Percentiles rank a stretch among this genome's conserved stretches.
These are phyloP conservation scores for Monopis laevigella DNA, from an alignment of 2,888 invertebrate species.

Conservation along the genomic window DNA sequence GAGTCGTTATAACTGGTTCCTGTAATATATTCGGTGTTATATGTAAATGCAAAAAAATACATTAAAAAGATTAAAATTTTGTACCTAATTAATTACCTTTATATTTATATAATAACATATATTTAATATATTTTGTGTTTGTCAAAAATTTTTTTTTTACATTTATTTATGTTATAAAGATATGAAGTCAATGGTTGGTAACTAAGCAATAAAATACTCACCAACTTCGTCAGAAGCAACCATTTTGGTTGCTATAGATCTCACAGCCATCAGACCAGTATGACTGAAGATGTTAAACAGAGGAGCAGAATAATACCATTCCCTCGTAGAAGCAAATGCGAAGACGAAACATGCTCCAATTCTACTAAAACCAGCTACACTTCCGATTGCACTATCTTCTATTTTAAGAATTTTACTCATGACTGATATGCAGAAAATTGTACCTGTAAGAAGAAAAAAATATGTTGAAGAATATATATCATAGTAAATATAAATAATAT, in stretches of 20 bases:
- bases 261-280: constrained; percentile 62
- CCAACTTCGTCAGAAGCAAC: constrained; percentile 66
- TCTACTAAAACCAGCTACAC: constrained; percentile 58
- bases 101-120: no score
- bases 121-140: no score
- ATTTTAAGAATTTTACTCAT: constrained; percentile 49
- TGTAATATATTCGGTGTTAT: no score
- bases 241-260: constrained; percentile 65
- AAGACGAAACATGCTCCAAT: constrained; percentile 61
- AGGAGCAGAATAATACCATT: constrained; percentile 60
- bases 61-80: no score
- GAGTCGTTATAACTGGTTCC: no score
- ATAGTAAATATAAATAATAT: no score
- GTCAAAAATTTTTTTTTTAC: no score
- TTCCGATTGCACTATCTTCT: constrained; percentile 57
- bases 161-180: no score
- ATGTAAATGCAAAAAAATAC: no score
- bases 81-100: no score
- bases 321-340: constrained; percentile 51
- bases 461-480: neutral
- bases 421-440: constrained; percentile 53
- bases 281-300: constrained; percentile 62
- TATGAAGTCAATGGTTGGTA: no score
- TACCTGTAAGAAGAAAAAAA: constrained; percentile 35
- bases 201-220: constrained; percentile 28